Percentiles rank a stretch among this genome's conserved stretches.
Evolutionary conservation across 2,797 vertebrate species (phyloP).

Genomic region (Pseudotriccus pelzelni): DNA sequence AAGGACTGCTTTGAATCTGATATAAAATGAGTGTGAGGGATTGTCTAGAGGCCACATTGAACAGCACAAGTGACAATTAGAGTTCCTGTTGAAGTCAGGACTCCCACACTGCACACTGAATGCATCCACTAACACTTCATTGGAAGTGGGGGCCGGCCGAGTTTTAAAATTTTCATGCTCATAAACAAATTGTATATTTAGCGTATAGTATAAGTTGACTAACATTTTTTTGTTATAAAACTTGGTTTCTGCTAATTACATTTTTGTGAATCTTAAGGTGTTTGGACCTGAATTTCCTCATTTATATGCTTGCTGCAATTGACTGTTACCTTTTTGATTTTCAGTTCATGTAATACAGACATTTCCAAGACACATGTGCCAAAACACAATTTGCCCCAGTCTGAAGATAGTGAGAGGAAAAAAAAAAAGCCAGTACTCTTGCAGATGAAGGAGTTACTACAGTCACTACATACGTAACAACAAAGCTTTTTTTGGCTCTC

Average conservation of each 20-base stretch:
- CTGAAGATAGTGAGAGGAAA: not conserved
- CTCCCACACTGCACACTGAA: not conserved
- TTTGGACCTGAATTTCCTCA: not conserved
- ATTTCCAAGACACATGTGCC: not conserved
- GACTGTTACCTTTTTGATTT: not conserved
- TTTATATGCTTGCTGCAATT: not conserved
- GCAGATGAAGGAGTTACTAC: not conserved
- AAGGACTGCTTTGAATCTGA: not conserved
- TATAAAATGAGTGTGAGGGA: not conserved
- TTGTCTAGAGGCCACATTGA: not conserved
- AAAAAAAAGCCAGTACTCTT: not conserved
- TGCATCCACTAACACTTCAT: not conserved
- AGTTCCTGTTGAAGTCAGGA: not conserved
- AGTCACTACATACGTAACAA: not conserved
- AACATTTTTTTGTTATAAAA: not conserved
- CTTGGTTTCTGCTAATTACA: not conserved
- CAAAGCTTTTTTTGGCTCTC: not conserved
- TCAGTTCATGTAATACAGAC: not conserved
- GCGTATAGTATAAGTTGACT: not conserved
- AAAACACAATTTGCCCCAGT: not conserved
- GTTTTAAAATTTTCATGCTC: not conserved
- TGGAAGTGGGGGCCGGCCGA: not conserved
- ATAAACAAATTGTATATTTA: not conserved
- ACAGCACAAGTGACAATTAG: not conserved
- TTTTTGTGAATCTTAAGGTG: not conserved